Base-by-base conservation (phyloP, 1,140 invertebrate genomes). In the Neuroterus valhalla region DNA sequence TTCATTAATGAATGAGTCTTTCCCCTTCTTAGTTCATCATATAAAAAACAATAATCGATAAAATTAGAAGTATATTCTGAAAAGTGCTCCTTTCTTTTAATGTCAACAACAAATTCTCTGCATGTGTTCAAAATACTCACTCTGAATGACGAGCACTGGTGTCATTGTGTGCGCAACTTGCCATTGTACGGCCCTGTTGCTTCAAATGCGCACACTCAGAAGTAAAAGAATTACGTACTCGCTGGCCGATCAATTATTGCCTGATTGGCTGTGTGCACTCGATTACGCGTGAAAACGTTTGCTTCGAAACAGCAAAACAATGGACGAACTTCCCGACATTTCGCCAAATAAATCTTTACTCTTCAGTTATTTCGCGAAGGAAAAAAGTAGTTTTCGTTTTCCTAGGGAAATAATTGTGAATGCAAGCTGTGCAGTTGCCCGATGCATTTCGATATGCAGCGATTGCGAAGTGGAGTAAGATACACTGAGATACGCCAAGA, bases 81-180 rank as follows among this genome's bases (percentile, higher is more conserved):
- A 48, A 48, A 17, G 8, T 48, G n/a, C n/a, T 8, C 6, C 3
- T 48, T 8, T 48, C 48, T 67, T 8, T 38, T 15, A 3, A 43
- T 26, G n/a, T n/a, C n/a, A n/a, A n/a, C n/a, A n/a, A n/a, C 14
- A 48, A 26, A 68, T 70, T 42, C n/a, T n/a, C n/a, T n/a, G n/a
- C n/a, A n/a, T 44, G 11, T 67, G 38, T 43, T 55, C 42, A n/a
- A 66, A 70, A 43, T 74, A 89, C 89, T 89, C 81, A 91, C 90
- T 90, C 88, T 15, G 88, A 90, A 62, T 89, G 86, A 74, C 85
- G 79, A 66, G 86, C 84, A 8, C 86, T 88, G 52, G 81, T 81
- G 78, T 82, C 72, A 71, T 26, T 81, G 85, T 87, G 78, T 69
- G 87, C 86, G 77, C 82, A 87, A 74, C 82, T 89, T 71, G 89